Evolutionary conservation across 2,797 vertebrate species (phyloP).

Genomic region (Pseudochromis fuscus): DNA sequence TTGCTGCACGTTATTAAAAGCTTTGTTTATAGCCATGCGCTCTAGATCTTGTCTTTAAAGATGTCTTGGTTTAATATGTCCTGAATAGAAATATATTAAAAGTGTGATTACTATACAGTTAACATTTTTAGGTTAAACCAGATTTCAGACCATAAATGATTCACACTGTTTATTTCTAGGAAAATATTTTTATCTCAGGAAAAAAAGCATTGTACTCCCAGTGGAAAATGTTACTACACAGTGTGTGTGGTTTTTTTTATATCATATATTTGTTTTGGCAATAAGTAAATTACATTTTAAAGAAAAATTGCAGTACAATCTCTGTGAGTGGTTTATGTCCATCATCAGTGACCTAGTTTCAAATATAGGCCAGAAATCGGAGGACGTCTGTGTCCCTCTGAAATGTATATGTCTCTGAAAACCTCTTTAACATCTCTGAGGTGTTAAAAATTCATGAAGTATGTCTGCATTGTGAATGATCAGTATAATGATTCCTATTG

Average conservation of each 20-base stretch:
- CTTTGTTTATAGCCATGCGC: conserved; percentile 46
- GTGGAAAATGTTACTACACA: neutral
- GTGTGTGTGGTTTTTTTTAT: conserved; percentile 18
- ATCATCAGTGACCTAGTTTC: neutral
- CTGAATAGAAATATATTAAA: conserved; percentile 14
- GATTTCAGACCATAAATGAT: conserved; percentile 28
- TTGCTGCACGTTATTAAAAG: conserved; percentile 34
- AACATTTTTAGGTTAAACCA: conserved; percentile 12
- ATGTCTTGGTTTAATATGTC: conserved; percentile 22
- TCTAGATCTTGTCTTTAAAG: conserved; percentile 40
- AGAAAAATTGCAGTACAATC: neutral
- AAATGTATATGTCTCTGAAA: neutral
- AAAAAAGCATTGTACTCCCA: conserved; percentile 19
- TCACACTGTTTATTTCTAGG: conserved; percentile 14
- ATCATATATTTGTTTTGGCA: conserved; percentile 36
- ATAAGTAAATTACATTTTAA: conserved; percentile 58
- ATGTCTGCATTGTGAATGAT: neutral
- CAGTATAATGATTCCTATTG: neutral
- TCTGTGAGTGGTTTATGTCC: neutral
- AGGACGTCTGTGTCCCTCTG: neutral
- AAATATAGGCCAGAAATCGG: neutral
- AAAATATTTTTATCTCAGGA: conserved; percentile 53
- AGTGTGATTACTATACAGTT: conserved; percentile 7
- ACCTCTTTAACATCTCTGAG: neutral
- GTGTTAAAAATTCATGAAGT: neutral